Evolutionary conservation across 2,888 invertebrate genomes (phyloP), one percentile per base, ranked within the genome.

Genomic region (Cosmia pyralina): DNA sequence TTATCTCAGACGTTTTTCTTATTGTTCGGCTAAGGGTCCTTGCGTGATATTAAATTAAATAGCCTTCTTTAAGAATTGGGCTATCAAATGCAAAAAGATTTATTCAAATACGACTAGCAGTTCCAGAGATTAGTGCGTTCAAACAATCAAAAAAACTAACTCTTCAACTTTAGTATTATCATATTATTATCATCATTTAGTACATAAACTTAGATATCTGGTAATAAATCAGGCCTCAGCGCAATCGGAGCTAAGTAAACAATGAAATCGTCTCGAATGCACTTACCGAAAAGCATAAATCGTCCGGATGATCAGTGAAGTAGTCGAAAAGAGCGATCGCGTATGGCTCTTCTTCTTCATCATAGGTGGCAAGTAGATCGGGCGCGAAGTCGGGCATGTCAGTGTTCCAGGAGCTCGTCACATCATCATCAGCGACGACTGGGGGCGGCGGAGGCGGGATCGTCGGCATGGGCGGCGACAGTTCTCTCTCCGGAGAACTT

Each of bases 251-350:
- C 57, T 50, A 28, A 46, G 13, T 48, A 22, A 58, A 44, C 22
- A 11, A 53, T 65, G 15, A 11, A 66, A 34, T 64, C 4, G 58
- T 63, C 11, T 68, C 10, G 15, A 22, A 44, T 52, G 7, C 19
- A 96, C 97, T 97, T 91, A 98, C 98, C 94, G 97, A 97, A 91
- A 99, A 97, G 83, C 97, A 96, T 78, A 99, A 96, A 96, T 99
- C 98, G 85, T 98, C 98, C 22, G 97, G 95, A 88, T 98, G 98
- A 19, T 97, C 96, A 19, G 98, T 97, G 79, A 97, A 96, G 89
- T 98, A 98, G 93, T 98, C 98, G 91, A 97, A 98, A 57, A 98
- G 93, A 19, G 98, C 98, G 77, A 98, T 96, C 28, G 98, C 98
- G 90, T 98, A 97, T 0, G 98, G 97, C 84, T 96, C 94, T 34